Percentiles rank a stretch among this genome's conserved stretches.
Conservation (phyloP, 2,113 vertebrate genomes). For the Telmatochromis sp. region DNA sequence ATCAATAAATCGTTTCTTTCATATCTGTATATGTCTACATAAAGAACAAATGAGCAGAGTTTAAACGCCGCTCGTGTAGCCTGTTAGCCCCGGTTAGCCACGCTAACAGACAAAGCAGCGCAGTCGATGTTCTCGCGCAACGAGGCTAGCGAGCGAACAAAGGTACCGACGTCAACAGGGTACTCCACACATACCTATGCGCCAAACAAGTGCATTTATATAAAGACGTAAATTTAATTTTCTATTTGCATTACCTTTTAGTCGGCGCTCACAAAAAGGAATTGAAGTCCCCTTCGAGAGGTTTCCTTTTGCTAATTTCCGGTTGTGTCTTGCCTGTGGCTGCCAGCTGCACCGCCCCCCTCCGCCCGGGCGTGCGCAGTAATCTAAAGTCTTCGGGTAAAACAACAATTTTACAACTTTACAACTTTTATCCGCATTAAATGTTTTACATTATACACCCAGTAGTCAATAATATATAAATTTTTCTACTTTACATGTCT, state of each 20-base stretch:
- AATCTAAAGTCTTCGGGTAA: background rate
- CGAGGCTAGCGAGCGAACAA: fast-evolving
- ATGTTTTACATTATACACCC: fast-evolving
- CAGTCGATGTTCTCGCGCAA: background rate
- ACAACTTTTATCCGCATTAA: background rate
- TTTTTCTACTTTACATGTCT: background rate
- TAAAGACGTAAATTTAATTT: fast-evolving
- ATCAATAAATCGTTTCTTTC: fast-evolving
- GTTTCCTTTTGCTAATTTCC: background rate
- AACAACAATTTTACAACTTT: background rate
- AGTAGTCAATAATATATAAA: fast-evolving
- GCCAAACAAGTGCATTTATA: background rate
- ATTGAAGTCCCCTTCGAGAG: background rate
- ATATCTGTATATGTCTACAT: fast-evolving
- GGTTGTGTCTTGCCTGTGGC: background rate
- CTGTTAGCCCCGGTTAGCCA: background rate
- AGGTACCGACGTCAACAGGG: fast-evolving
- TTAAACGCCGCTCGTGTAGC: background rate
- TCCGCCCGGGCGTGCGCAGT: background rate
- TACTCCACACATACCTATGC: background rate
- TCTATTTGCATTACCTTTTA: background rate
- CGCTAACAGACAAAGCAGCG: background rate
- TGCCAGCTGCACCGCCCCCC: background rate
- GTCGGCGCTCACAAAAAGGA: background rate
- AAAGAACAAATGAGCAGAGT: background rate